phyloP scores from a whole-genome alignment of 2,113 vertebrate species.

The Microcebus tavaratra region DNA sequence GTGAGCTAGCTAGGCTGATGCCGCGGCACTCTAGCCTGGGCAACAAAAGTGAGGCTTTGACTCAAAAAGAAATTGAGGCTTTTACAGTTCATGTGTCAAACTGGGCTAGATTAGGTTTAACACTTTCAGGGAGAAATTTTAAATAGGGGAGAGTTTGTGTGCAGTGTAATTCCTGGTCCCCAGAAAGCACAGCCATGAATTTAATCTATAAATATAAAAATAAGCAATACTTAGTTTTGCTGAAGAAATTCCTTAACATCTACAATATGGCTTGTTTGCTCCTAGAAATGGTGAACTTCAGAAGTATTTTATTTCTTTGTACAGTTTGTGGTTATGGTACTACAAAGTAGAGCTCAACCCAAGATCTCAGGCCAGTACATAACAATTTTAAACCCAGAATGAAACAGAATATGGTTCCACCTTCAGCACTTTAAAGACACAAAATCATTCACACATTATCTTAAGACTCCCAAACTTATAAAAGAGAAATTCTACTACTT shows the following conservation, averaged over 20 bases:
- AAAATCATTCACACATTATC: constrained; percentile 35
- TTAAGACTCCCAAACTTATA: constrained; percentile 27
- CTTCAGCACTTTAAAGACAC: constrained; percentile 33
- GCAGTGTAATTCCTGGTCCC: neutral
- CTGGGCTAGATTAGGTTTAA: constrained; percentile 49
- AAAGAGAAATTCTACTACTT: constrained; percentile 38
- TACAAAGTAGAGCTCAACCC: constrained; percentile 11
- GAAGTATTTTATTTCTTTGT: constrained; percentile 13
- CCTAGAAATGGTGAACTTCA: constrained; percentile 21
- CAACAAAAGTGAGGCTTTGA: too few relatives aligned
- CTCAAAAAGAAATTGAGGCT: neutral
- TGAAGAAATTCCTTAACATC: neutral
- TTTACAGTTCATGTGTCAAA: constrained; percentile 41
- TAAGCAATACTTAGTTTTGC: neutral
- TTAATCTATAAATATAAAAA: constrained; percentile 49
- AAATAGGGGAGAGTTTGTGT: constrained; percentile 10
- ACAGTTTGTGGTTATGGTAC: neutral
- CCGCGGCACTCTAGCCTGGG: too few relatives aligned
- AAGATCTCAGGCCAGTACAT: neutral
- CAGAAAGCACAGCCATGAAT: constrained; percentile 48
- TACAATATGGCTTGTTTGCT: constrained; percentile 5
- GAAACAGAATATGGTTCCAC: constrained; percentile 55
- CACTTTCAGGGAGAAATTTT: constrained; percentile 33
- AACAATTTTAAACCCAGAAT: constrained; percentile 45
- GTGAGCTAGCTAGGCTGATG: too few relatives aligned